phyloP scores from a whole-genome alignment of 2,888 invertebrate genomes.

The Amphipoea lucens region DNA sequence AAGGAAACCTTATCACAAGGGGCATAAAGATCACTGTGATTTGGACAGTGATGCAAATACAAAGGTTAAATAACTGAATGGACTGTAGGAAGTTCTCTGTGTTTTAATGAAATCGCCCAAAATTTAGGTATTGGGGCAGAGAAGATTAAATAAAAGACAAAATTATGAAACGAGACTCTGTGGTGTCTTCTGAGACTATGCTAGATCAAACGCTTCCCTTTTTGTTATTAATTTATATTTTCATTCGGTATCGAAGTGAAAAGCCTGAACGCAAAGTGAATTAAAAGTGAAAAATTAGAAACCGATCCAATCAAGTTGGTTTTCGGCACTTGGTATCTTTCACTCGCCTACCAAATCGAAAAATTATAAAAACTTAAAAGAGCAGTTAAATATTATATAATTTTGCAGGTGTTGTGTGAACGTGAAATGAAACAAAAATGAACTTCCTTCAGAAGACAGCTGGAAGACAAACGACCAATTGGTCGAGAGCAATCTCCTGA shows the following conservation, averaged over 20 bases:
- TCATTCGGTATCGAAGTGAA: neutral
- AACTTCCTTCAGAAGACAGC: conserved; percentile 93
- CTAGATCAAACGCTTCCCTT: neutral
- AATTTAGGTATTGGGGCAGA: too few relatives aligned
- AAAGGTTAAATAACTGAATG: too few relatives aligned
- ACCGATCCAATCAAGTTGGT: neutral
- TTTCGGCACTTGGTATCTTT: neutral
- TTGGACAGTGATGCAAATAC: too few relatives aligned
- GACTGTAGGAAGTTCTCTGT: neutral
- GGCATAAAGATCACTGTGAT: too few relatives aligned
- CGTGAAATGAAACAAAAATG: neutral
- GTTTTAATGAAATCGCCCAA: neutral
- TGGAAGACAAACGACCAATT: conserved; percentile 98
- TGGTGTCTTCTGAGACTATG: neutral
- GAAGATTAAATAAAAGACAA: neutral
- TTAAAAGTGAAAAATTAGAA: neutral
- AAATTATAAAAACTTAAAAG: neutral
- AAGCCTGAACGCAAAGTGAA: neutral
- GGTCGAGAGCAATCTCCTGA: conserved; percentile 98
- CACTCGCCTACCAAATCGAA: neutral
- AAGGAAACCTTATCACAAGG: too few relatives aligned
- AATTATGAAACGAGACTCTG: neutral
- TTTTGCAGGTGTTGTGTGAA: neutral
- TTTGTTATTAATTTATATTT: neutral
- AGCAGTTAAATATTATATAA: neutral